A percentile compares a stretch with the other conserved stretches of the same genome.
Conservation (phyloP, 1,140 invertebrate genomes). For the Zaprionus kolodkinae region DNA sequence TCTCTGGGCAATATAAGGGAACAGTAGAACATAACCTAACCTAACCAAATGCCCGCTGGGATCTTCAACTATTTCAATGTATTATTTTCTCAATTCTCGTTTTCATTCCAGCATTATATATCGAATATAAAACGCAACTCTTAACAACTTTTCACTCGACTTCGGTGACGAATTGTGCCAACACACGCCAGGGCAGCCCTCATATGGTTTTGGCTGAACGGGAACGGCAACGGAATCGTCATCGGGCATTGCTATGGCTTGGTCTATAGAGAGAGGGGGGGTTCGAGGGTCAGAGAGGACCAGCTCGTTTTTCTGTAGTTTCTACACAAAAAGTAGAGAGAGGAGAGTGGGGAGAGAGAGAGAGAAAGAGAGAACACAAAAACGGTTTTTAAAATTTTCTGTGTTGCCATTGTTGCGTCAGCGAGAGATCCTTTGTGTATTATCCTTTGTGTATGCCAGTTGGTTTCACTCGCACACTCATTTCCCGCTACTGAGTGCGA, state of each 20-base stretch:
- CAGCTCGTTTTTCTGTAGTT: slow-evolving; percentile 68
- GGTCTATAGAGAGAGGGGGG: slow-evolving; percentile 4
- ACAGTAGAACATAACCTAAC: background rate
- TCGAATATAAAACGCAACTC: slow-evolving; percentile 25
- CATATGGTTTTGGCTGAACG: slow-evolving; percentile 15
- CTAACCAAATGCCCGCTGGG: slow-evolving; percentile 5
- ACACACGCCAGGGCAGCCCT: slow-evolving; percentile 50
- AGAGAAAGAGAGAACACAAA: slow-evolving; percentile 29
- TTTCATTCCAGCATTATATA: background rate
- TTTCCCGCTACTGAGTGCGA: slow-evolving; percentile 6
- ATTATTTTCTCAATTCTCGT: slow-evolving; percentile 17
- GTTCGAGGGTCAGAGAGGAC: slow-evolving; percentile 24
- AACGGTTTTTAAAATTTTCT: slow-evolving; percentile 71
- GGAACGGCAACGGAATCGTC: slow-evolving; percentile 12
- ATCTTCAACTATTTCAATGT: slow-evolving; percentile 9
- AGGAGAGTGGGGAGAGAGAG: background rate
- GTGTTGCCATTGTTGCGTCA: slow-evolving; percentile 78
- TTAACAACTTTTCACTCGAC: slow-evolving; percentile 38
- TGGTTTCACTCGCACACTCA: slow-evolving; percentile 22
- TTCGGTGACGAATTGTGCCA: slow-evolving; percentile 59
- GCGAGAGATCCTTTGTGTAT: slow-evolving; percentile 73
- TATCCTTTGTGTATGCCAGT: slow-evolving; percentile 73
- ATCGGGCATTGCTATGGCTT: slow-evolving; percentile 46
- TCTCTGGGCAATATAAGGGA: background rate
- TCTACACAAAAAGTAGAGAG: slow-evolving; percentile 61